phyloP scores from a whole-genome alignment of 2,113 vertebrate species.

The Ciconia stormi region DNA sequence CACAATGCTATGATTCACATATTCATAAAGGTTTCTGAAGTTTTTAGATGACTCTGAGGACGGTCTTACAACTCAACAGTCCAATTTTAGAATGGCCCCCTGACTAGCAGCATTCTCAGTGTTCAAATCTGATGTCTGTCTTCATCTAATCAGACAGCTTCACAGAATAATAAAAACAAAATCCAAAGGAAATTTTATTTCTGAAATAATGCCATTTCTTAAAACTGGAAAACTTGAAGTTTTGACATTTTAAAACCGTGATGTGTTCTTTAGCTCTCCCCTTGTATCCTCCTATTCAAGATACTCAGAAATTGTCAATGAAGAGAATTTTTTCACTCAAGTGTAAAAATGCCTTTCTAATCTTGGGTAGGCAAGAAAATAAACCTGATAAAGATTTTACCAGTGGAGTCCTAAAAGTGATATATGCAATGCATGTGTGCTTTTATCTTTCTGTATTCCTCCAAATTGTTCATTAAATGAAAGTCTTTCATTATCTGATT shows the following conservation, averaged over 20 bases:
- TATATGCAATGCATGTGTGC: background rate
- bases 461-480: background rate
- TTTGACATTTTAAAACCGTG: background rate
- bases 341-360: background rate
- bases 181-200: background rate
- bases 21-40: background rate
- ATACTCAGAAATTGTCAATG: background rate
- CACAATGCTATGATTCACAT: background rate
- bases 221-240: background rate
- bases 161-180: background rate
- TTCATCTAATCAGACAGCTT: background rate
- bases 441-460: background rate
- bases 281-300: background rate
- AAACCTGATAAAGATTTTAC: background rate
- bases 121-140: background rate
- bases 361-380: background rate
- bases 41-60: background rate
- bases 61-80: background rate
- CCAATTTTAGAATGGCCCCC: background rate
- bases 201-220: background rate
- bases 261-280: background rate
- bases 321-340: background rate
- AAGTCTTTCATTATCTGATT: background rate
- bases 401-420: background rate
- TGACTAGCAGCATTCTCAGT: background rate